Base-by-base conservation (phyloP, 1,140 invertebrate genomes). In the Zaprionus tsacasi region DNA sequence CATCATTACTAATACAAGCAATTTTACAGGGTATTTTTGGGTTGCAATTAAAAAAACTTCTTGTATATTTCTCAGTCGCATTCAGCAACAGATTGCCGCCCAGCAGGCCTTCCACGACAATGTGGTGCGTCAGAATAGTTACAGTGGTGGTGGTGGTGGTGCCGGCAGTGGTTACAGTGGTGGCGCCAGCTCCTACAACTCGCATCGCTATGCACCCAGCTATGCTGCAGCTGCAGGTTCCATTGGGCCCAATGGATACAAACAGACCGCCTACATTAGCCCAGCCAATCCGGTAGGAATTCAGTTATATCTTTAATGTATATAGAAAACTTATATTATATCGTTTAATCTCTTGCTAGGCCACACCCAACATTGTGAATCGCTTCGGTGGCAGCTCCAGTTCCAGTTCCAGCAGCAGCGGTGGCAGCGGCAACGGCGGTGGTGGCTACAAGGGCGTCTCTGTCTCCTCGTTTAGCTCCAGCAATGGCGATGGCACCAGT, bases 401-500 rank as follows among this genome's bases (percentile, higher is more conserved):
- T n/a, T 94, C 93, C 33, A 91, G 92, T 5, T 91, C 64, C 25
- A 70, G 79, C 17, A 70, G 79, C 17, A 94, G 93, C n/a, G 17
- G 82, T 11, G 35, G 71, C 5, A 85, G 91, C 6, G 91, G 91
- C 13, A 91, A 93, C 0, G 91, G 92, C n/a, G 88, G 88, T 21
- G 93, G 93, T 35, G 88, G 91, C 30, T 93, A 90, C 57, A 94
- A 91, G 74, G 94, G 94, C 60, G 95, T 96, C 21, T 95, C 94
- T 21, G 94, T 94, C n/a, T 95, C 95, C 1, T 95, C 95, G 11
- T 95, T 93, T 35, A 94, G 94, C 52, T 93, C 93, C 1, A 94
- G 93, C 1, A 93, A 95, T 81, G 96, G 96, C 25, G 93, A 95
- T 63, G 92, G 93, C 25, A 88, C 92, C 43, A 93, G 91, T 17